These are phyloP conservation scores for Metellina segmentata DNA, from an alignment of 2,888 invertebrate genomes.

Conservation along the genomic window DNA sequence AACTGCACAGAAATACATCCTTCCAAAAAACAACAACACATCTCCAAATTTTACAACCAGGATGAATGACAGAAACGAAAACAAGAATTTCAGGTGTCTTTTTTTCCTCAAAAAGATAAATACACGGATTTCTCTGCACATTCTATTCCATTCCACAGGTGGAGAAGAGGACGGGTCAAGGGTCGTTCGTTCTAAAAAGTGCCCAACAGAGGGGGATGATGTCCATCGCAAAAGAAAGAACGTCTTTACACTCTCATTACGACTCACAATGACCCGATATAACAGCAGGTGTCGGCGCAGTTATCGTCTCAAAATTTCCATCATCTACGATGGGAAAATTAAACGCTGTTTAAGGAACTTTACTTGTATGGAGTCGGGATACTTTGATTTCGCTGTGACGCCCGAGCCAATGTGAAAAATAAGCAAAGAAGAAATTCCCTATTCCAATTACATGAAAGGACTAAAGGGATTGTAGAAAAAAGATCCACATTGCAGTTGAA, in stretches of 20 bases:
- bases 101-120: constrained; percentile 1
- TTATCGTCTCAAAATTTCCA: background rate
- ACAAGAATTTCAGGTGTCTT: background rate
- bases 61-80: background rate
- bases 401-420: background rate
- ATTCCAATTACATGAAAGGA: background rate
- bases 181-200: constrained; percentile 35
- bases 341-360: constrained; percentile 41
- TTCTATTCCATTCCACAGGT: constrained; percentile 6
- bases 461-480: background rate
- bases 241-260: constrained; percentile 35
- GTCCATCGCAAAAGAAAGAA: constrained; percentile 10
- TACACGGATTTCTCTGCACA: background rate
- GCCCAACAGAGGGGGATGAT: constrained; percentile 12
- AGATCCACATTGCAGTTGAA: too few species aligned
- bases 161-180: constrained; percentile 22
- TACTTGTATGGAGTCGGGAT: background rate
- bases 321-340: constrained; percentile 15
- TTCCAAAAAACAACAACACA: too few species aligned
- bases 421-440: background rate
- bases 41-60: too few species aligned
- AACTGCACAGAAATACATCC: background rate
- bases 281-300: constrained; percentile 53
- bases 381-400: constrained; percentile 1
- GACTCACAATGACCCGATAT: constrained; percentile 44